Evolutionary conservation across 37 sponge, comb jelly and placozoan species (phyloP).

Genomic region (Tethya wilhelma): DNA sequence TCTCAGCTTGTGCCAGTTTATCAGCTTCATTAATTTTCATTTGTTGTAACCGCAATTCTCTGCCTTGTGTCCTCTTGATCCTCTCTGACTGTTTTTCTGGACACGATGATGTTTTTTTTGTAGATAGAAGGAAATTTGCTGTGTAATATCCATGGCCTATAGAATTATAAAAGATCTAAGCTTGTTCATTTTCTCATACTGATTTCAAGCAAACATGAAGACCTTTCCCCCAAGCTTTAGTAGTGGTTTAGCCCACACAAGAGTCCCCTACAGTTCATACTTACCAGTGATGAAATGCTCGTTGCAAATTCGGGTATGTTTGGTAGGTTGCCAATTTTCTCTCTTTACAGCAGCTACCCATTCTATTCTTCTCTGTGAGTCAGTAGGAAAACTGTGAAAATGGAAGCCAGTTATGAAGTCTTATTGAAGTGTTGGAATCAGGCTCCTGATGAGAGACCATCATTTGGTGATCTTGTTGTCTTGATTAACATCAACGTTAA

Average conservation of each 20-base stretch:
- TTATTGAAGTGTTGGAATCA: no score
- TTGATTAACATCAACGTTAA: no score
- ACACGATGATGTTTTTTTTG: not conserved
- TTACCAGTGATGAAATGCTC: constrained; percentile 54
- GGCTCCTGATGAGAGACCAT: no score
- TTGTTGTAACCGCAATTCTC: not conserved
- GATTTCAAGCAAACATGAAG: not conserved
- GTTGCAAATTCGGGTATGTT: constrained; percentile 37
- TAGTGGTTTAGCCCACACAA: no score
- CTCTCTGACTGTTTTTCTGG: not conserved
- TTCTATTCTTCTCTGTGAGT: constrained; percentile 12
- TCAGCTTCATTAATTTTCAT: not conserved
- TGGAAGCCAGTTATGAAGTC: constrained; percentile 19
- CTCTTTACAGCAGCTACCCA: constrained; percentile 45
- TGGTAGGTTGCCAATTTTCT: constrained; percentile 46
- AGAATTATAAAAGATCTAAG: not conserved
- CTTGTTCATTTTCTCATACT: not conserved
- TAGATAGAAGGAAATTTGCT: not conserved
- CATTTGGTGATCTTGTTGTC: no score
- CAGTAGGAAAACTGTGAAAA: constrained; percentile 41
- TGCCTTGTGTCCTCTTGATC: not conserved
- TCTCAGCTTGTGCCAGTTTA: not conserved
- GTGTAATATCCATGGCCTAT: not conserved
- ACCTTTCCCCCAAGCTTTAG: no score
- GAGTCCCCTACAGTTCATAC: no score